A percentile compares a stretch with the other conserved stretches of the same genome.
Conservation (phyloP, 2,888 invertebrate species). For the Lucinisca nassula region DNA sequence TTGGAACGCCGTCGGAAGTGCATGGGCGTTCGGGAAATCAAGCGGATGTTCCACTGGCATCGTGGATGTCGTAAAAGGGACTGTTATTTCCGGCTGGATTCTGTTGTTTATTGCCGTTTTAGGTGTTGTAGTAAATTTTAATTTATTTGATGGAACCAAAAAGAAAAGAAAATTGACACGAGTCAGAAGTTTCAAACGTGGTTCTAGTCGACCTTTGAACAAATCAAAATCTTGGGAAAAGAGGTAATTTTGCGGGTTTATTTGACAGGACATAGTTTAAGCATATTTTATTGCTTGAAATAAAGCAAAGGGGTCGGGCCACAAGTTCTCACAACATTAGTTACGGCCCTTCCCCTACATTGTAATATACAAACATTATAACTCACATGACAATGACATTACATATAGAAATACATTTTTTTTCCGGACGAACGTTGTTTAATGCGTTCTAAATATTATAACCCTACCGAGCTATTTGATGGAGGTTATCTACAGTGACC, state of each 20-base stretch:
- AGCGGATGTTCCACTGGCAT: slow-evolving; percentile 75
- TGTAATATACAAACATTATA: too few relatives aligned
- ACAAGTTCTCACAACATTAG: too few relatives aligned
- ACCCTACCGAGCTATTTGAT: too few relatives aligned
- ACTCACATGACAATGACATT: too few relatives aligned
- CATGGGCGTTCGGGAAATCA: slow-evolving; percentile 58
- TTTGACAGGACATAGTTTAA: too few relatives aligned
- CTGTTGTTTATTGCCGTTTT: slow-evolving; percentile 92
- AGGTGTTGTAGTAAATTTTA: slow-evolving; percentile 94
- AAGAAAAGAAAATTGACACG: slow-evolving; percentile 21
- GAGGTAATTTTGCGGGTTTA: slow-evolving; percentile 69
- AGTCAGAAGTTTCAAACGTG: slow-evolving; percentile 58
- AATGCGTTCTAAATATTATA: too few relatives aligned
- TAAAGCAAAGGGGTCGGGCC: too few relatives aligned
- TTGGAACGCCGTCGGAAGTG: slow-evolving; percentile 64
- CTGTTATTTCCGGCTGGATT: slow-evolving; percentile 95
- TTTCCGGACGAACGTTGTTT: too few relatives aligned
- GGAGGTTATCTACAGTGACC: too few relatives aligned
- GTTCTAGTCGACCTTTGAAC: slow-evolving; percentile 56
- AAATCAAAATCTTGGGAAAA: slow-evolving; percentile 81
- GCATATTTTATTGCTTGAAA: too few relatives aligned
- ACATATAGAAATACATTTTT: too few relatives aligned
- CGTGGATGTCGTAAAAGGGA: slow-evolving; percentile 89
- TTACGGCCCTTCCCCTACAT: too few relatives aligned
- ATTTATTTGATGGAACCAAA: slow-evolving; percentile 91